phyloP scores from a whole-genome alignment of 64 coral and sea anemone genomes.

The Actinia tenebrosa region DNA sequence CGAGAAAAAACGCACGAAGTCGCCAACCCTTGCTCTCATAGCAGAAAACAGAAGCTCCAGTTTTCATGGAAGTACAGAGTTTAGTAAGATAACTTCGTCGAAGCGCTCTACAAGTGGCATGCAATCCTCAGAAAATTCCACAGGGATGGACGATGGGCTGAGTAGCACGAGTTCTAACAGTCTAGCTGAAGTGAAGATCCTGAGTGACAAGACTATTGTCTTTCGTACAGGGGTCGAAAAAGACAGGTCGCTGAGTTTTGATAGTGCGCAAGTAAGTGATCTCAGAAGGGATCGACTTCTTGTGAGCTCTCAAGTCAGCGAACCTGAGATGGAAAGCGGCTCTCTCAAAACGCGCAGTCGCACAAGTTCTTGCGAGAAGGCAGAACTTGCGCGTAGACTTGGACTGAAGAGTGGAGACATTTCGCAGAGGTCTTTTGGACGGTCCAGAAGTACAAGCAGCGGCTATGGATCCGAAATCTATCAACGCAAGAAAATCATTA shows the following conservation, averaged over 20 bases:
- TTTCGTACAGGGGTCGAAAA: constrained; percentile 64
- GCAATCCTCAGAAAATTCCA: not conserved
- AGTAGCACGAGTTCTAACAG: constrained; percentile 57
- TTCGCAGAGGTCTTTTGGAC: constrained; percentile 26
- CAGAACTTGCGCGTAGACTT: constrained; percentile 65
- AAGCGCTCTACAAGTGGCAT: constrained; percentile 39
- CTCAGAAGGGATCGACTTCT: constrained; percentile 72
- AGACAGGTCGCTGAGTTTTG: constrained; percentile 57
- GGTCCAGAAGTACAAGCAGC: constrained; percentile 55
- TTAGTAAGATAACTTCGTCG: constrained; percentile 48
- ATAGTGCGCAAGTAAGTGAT: constrained; percentile 51
- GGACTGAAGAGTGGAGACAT: constrained; percentile 87
- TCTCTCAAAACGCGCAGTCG: constrained; percentile 40
- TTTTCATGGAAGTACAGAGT: constrained; percentile 87
- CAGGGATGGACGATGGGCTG: not conserved
- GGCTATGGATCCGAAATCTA: constrained; percentile 37
- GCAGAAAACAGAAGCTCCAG: constrained; percentile 81
- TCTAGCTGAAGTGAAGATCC: constrained; percentile 80
- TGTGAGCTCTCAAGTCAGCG: constrained; percentile 37
- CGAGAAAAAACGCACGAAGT: constrained; percentile 70
- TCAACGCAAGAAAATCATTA: constrained; percentile 71
- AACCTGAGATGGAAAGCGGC: constrained; percentile 46
- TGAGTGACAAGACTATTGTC: constrained; percentile 84
- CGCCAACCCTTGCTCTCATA: constrained; percentile 74
- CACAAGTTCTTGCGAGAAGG: constrained; percentile 74